Evolutionary conservation across 2,113 vertebrate genomes (phyloP).

Genomic region (Puffinus mauretanicus): DNA sequence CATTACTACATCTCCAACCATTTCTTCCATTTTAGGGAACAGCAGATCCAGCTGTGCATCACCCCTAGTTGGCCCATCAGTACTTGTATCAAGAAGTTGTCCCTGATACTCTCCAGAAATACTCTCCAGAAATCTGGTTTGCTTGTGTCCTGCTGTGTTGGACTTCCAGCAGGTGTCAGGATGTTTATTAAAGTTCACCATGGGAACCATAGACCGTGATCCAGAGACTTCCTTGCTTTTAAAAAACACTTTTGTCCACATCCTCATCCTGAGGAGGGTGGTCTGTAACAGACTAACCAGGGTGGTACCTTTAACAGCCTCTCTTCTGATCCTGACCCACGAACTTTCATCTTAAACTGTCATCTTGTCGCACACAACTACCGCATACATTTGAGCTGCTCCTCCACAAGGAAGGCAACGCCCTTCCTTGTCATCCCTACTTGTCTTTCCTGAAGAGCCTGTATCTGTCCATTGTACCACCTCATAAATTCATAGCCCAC

Average conservation of each 20-base stretch:
- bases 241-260: background rate
- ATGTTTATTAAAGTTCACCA: background rate
- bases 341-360: background rate
- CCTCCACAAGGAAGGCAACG: background rate
- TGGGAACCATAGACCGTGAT: background rate
- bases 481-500: background rate
- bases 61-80: background rate
- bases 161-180: background rate
- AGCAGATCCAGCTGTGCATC: background rate
- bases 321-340: background rate
- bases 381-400: background rate
- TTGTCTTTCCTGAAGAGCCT: background rate
- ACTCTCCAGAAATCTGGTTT: background rate
- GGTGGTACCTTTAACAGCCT: background rate
- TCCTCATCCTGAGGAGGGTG: background rate
- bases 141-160: background rate
- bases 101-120: background rate
- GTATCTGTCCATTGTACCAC: background rate
- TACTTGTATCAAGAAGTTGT: background rate
- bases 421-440: background rate
- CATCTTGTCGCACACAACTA: background rate
- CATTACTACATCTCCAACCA: background rate
- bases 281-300: background rate
- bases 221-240: background rate
- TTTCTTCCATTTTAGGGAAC: background rate